Evolutionary conservation across 1,140 invertebrate genomes (phyloP), one percentile per base, ranked within the genome.

Genomic region (Drosophila paulistorum): DNA sequence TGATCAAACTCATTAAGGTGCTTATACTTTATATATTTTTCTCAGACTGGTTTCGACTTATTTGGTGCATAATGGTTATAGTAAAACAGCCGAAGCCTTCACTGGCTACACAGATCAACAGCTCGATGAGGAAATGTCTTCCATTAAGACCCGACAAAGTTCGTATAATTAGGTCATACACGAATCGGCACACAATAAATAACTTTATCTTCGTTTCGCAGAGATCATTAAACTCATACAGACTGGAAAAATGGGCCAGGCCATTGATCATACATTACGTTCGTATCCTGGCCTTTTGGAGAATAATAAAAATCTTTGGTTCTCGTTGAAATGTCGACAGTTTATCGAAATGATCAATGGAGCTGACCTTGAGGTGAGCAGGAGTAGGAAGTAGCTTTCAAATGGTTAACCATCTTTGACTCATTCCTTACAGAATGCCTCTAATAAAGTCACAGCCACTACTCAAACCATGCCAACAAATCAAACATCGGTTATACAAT

Each of bases 61-160:
- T 94, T 94, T 99, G 85, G 97, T 99, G 73, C 98, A 99, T 93
- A 98, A 99, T 93, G 98, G 98, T 51, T 99, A 98, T 92, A 98
- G 97, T 94, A 95, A 96, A 76, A 98, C 98, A 75, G 98, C 98
- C 67, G 98, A 99, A 94, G 96, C 97, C n/a, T 99, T 99, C 93
- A 96, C 97, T 78, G 95, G 95, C 90, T 96, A 96, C 89, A 99
- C 98, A 68, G 96, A 96, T 68, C 97, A 98, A 93, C 94, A 95
- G 71, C 97, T 99, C 91, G 95, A 96, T 77, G 98, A 99, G 94
- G 98, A 99, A 92, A 94, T 99, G 69, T 94, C 95, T 68, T 99
- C 98, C 51, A 99, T 99, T 83, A 98, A 97, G 94, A 99, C 98
- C 94, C 96, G 98, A 94, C 98, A 99, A 95, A 97, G 98, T 99